A percentile compares a stretch with the other conserved stretches of the same genome.
phyloP scores from a whole-genome alignment of 2,888 invertebrate species.

The Acrobasis consociella region DNA sequence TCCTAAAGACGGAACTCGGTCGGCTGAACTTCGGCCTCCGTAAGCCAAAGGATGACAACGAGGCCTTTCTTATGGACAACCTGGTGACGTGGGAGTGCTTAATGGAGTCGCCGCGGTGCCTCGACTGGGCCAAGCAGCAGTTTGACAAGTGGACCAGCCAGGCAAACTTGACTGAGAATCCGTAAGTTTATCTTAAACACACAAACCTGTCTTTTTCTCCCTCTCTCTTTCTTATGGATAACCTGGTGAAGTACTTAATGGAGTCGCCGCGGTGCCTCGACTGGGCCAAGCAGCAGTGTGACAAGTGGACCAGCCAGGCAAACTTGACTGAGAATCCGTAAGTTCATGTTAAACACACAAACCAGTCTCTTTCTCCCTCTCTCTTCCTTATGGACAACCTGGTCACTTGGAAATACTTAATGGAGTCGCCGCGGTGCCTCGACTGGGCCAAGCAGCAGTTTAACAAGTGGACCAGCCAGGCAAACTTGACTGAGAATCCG shows the following conservation, averaged over 20 bases:
- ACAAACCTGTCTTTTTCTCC: not conserved
- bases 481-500: conserved; percentile 66
- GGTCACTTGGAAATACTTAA: conserved; percentile 81
- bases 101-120: conserved; percentile 79
- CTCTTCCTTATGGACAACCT: conserved; percentile 80
- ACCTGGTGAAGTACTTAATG: conserved; percentile 82
- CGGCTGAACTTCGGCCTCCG: conserved; percentile 77
- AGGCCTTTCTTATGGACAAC: conserved; percentile 81
- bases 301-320: conserved; percentile 53
- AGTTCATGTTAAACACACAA: conserved; percentile 33
- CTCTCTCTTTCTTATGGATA: conserved; percentile 72
- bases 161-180: conserved; percentile 60
- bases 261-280: conserved; percentile 78
- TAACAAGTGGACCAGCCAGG: conserved; percentile 55
- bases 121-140: conserved; percentile 73
- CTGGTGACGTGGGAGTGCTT: conserved; percentile 84
- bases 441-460: conserved; percentile 76
- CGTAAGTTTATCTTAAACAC: conserved; percentile 53
- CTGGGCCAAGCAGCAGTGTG: conserved; percentile 76
- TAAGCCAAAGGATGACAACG: conserved; percentile 77
- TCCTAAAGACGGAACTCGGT: conserved; percentile 68
- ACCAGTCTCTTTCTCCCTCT: not conserved
- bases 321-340: conserved; percentile 71
- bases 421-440: conserved; percentile 80
- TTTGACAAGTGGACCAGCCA: conserved; percentile 62